Evolutionary conservation across 2,888 invertebrate species (phyloP).

Genomic region (Drosophila mettleri): DNA sequence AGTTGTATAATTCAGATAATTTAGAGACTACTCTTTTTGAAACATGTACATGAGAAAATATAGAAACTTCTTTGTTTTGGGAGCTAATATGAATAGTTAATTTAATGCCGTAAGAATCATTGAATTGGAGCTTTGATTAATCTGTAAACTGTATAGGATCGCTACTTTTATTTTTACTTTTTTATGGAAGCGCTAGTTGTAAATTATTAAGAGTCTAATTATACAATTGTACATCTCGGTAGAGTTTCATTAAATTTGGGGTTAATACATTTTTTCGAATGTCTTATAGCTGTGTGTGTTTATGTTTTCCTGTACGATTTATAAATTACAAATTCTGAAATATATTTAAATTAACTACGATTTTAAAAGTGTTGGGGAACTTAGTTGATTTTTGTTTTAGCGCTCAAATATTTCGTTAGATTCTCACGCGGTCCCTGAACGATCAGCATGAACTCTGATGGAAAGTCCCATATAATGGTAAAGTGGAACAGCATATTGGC

Average conservation of each 20-base stretch:
- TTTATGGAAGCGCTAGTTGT: conserved; percentile 69
- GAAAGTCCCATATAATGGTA: conserved; percentile 94
- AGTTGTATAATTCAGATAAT: conserved; percentile 7
- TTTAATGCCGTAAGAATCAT: conserved; percentile 24
- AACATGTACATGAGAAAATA: conserved; percentile 7
- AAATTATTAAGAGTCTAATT: conserved; percentile 49
- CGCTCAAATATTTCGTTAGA: conserved; percentile 77
- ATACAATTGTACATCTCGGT: conserved; percentile 60
- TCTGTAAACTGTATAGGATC: conserved; percentile 12
- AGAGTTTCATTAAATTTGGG: conserved; percentile 21
- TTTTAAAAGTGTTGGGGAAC: background rate
- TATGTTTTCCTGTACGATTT: conserved; percentile 18
- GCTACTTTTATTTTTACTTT: conserved; percentile 10
- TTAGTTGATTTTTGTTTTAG: conserved; percentile 61
- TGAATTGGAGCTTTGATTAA: conserved; percentile 16
- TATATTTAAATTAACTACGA: conserved; percentile 5
- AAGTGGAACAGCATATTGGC: conserved; percentile 97
- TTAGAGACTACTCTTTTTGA: conserved; percentile 4
- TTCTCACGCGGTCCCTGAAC: conserved; percentile 86
- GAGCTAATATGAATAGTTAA: conserved; percentile 38
- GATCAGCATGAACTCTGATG: conserved; percentile 91
- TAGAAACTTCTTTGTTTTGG: conserved; percentile 15
- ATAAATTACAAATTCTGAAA: conserved; percentile 20
- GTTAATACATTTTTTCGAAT: conserved; percentile 24
- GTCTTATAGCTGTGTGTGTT: conserved; percentile 8